Evolutionary conservation across 1,140 invertebrate genomes (phyloP).

Genomic region (Drosophila mauritiana): DNA sequence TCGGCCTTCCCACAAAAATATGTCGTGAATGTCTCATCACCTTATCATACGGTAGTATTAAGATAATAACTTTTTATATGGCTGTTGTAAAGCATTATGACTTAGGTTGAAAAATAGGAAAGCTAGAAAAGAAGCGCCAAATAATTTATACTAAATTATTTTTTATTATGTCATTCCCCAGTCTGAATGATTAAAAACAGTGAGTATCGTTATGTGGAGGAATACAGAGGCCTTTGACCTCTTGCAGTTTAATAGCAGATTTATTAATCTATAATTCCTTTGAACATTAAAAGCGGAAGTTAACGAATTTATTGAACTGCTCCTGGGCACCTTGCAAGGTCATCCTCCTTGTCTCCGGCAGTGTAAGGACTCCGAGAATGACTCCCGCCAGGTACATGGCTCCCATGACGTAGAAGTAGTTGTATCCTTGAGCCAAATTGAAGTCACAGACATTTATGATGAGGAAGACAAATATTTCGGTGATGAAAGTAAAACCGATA

Average conservation of each 20-base stretch:
- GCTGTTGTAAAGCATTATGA: neutral
- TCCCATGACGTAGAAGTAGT: constrained; percentile 55
- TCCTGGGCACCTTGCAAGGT: constrained; percentile 61
- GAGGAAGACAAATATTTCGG: constrained; percentile 56
- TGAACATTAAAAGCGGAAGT: constrained; percentile 14
- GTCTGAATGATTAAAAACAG: neutral
- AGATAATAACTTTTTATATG: neutral
- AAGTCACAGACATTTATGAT: constrained; percentile 22
- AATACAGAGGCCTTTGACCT: neutral
- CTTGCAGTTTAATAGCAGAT: neutral
- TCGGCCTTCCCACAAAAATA: too few relatives aligned
- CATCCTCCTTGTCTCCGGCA: constrained; percentile 63
- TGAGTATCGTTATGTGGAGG: too few relatives aligned
- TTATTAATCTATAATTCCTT: too few relatives aligned
- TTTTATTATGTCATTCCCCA: too few relatives aligned
- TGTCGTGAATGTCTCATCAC: too few relatives aligned
- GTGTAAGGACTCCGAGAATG: constrained; percentile 22
- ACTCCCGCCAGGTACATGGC: constrained; percentile 44
- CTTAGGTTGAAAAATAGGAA: neutral
- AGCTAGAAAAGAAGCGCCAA: neutral
- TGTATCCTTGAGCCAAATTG: neutral
- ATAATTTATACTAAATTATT: too few relatives aligned
- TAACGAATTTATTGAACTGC: constrained; percentile 48
- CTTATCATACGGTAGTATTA: neutral
- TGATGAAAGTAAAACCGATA: constrained; percentile 53